Base-by-base conservation (phyloP, 30 jellyfish, hydroid and myxozoan species). In the Phacellophora camtschatica region DNA sequence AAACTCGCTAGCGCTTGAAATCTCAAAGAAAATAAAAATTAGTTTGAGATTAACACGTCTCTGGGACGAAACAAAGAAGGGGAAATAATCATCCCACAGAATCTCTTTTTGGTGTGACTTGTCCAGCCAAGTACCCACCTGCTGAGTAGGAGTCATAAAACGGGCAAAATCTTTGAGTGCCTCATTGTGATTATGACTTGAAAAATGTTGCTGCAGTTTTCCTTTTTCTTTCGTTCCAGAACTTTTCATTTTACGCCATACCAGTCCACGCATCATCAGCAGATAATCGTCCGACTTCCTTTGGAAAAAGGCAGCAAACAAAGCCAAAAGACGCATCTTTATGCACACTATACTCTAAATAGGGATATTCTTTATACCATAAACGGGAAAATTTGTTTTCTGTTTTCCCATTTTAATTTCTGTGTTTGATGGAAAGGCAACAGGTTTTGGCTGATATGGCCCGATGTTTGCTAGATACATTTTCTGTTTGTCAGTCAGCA, bases 151-250 rank as follows among this genome's bases (percentile, higher is more conserved):
- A 65, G 30, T 65, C 62, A 65, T 30, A 29, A 65, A 65, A 65
- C 62, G 65, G 27, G 80, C 80, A 65, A 65, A 65, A 35, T 65
- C 80, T 39, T 65, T 65, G 63, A 65, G 63, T 42, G 83, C 73
- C 23, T 69, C 69, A 19, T 42, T 69, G 46, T 69, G 46, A 23
- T 41, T 69, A 23, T 69, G 73, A 43, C 83, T 69, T 22, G 77
- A 39, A 39, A 69, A 69, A n/a, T 69, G 37, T 43, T 69, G 77
- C 32, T 34, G 43, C 18, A 69, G 48, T 45, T 34, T 34, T 25
- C 83, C 11, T 69, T 34, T 27, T 35, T 64, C 34, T 18, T 30
- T 30, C 10, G 64, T 64, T 37, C 82, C 42, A 67, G 19, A 2
- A 35, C 82, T 35, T 37, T 41, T 42, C 66, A 34, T 35, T 67